Conservation (phyloP, 2,797 vertebrate species). For the Lacerta viridis region DNA sequence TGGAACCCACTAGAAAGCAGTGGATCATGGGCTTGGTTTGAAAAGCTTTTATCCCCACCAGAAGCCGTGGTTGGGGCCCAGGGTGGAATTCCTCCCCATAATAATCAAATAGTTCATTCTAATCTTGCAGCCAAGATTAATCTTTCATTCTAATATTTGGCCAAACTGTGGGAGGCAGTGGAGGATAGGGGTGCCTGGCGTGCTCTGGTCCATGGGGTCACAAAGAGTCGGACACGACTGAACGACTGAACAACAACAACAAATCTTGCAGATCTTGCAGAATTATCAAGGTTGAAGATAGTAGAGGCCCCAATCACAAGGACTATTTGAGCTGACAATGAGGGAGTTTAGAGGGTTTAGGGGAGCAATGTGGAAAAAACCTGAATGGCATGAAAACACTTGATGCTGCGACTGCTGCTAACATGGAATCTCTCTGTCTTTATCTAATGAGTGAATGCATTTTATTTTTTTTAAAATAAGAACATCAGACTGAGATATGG, state of each 20-base stretch:
- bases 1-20: background rate
- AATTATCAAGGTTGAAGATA: background rate
- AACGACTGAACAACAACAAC: no score
- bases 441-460: background rate
- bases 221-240: no score
- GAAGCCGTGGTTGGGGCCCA: background rate
- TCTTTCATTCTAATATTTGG: no score
- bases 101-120: background rate
- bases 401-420: background rate
- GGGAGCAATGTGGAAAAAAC: background rate
- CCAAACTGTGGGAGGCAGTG: no score
- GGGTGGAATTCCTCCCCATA: no score
- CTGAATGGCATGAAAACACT: background rate
- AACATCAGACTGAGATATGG: conserved; percentile 17
- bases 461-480: background rate
- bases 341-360: background rate
- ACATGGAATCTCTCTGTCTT: background rate
- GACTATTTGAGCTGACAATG: background rate
- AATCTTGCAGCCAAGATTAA: background rate
- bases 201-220: no score
- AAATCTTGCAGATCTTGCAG: background rate
- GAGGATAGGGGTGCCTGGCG: no score
- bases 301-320: background rate
- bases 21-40: no score
- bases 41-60: background rate